Evolutionary conservation across 1,140 invertebrate genomes (phyloP), one percentile per base, ranked within the genome.

Genomic region (Whitmania pigra): DNA sequence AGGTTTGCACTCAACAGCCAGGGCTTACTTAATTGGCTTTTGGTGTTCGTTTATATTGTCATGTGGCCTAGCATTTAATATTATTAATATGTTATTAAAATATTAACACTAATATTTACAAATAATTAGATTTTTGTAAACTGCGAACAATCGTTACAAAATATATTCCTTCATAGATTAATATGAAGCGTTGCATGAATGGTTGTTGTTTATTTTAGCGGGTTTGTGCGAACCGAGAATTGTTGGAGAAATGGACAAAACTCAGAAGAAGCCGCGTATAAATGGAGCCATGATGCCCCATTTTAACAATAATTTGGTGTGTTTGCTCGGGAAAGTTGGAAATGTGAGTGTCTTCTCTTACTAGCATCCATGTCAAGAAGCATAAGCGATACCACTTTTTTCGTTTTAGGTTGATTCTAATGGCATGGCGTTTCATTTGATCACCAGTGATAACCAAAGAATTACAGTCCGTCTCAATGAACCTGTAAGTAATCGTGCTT

Each of bases 111-210:
- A 36, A 6, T 2, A 36, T 36, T 36, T 36, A 6, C 9, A 20
- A 20, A 57, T 57, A 4, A 57, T 2, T 57, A 57, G 54, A n/a
- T 57, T 25, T 57, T 57, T n/a, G 2, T 57, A 57, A 57, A n/a
- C 20, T n/a, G 20, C 54, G 54, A n/a, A 5, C 54, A 25, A 57
- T 57, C 2, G 20, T 57, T 57, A n/a, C 54, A 57, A n/a, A n/a
- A 57, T 57, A 57, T 57, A 57, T 57, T n/a, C 9, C 5, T 57
- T 57, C 20, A 57, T n/a, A 57, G 5, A 57, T 57, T 57, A 63
- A 63, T 63, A 63, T 63, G 22, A 63, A 63, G 43, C 43, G 43
- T 49, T 49, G 43, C 9, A 49, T 15, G 15, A 49, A 49, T 49
- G 9, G 5, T 49, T 49, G 43, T 49, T 49, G 43, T 49, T 49